Evolutionary conservation across 37 sponge, comb jelly and placozoan genomes (phyloP).

Genomic region (Hormiphora californensis): DNA sequence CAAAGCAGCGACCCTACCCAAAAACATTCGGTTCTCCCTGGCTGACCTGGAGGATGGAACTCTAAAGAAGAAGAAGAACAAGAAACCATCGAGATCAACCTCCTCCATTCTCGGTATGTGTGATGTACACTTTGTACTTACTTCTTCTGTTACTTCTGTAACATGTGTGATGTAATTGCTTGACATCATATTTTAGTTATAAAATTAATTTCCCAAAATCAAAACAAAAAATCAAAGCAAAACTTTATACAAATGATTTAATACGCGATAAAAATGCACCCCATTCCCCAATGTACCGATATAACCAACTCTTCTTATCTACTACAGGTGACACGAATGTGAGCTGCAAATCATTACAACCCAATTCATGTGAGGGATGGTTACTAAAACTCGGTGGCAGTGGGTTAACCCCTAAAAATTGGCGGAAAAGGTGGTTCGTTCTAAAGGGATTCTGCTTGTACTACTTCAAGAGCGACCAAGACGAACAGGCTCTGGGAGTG

Average conservation of each 20-base stretch:
- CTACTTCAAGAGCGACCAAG: constrained; percentile 49
- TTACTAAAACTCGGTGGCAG: constrained; percentile 31
- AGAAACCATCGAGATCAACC: constrained; percentile 29
- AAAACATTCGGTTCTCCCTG: constrained; percentile 46
- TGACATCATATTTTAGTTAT: too few relatives aligned
- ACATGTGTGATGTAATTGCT: too few relatives aligned
- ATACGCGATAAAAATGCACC: too few relatives aligned
- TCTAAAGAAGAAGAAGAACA: constrained; percentile 47
- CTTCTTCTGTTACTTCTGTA: too few relatives aligned
- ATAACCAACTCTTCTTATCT: too few relatives aligned
- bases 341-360: constrained; percentile 38
- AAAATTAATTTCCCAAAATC: too few relatives aligned
- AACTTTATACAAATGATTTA: too few relatives aligned
- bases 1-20: constrained; percentile 25
- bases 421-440: constrained; percentile 40
- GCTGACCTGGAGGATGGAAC: constrained; percentile 52
- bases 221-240: too few relatives aligned
- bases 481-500: constrained; percentile 35
- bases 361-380: constrained; percentile 48
- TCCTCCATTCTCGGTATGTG: constrained; percentile 24
- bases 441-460: constrained; percentile 49
- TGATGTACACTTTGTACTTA: too few relatives aligned
- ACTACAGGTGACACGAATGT: constrained; percentile 40
- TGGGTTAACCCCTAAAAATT: constrained; percentile 25
- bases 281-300: too few relatives aligned